Percentiles rank a stretch among this genome's conserved stretches.
These are phyloP conservation scores for Agrilus biguttatus DNA, from an alignment of 2,888 invertebrate species.

Conservation along the genomic window DNA sequence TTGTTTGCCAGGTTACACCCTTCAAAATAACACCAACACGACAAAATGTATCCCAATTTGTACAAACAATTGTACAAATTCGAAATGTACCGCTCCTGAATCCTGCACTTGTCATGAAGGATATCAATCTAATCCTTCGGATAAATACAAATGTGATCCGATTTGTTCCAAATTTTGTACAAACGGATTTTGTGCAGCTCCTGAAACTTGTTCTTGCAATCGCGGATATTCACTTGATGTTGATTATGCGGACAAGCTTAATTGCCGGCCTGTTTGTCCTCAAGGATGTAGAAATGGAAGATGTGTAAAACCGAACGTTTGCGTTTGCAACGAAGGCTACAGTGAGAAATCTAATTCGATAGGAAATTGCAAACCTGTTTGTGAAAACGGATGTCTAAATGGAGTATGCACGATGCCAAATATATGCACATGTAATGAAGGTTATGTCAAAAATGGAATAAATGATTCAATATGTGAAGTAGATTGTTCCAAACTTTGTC, in stretches of 20 bases:
- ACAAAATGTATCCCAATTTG: constrained; percentile 20
- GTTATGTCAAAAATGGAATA: constrained; percentile 12
- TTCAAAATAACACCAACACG: constrained; percentile 7
- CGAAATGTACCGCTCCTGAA: constrained; percentile 33
- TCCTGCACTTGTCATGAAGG: constrained; percentile 22
- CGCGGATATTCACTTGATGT: constrained; percentile 15
- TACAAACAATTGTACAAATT: constrained; percentile 25
- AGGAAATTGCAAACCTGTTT: constrained; percentile 4
- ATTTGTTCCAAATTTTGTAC: constrained; percentile 11
- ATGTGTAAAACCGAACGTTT: constrained; percentile 23
- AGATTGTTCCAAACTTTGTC: constrained; percentile 16
- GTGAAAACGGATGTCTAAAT: constrained; percentile 4
- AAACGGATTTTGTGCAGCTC: constrained; percentile 12
- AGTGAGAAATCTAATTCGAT: constrained; percentile 24
- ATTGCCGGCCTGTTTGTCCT: constrained; percentile 13
- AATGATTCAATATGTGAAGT: constrained; percentile 6
- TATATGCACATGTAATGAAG: constrained; percentile 23
- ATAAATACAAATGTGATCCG: constrained; percentile 12
- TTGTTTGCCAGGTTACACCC: constrained; percentile 12
- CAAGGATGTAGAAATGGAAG: constrained; percentile 18
- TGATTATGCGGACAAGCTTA: constrained; percentile 13
- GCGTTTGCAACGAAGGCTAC: constrained; percentile 40
- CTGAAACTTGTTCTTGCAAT: constrained; percentile 15
- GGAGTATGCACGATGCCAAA: constrained; percentile 20
- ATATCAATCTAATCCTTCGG: constrained; percentile 10